Conservation (phyloP, 2,797 vertebrate species). For the Sebastes diploproa region DNA sequence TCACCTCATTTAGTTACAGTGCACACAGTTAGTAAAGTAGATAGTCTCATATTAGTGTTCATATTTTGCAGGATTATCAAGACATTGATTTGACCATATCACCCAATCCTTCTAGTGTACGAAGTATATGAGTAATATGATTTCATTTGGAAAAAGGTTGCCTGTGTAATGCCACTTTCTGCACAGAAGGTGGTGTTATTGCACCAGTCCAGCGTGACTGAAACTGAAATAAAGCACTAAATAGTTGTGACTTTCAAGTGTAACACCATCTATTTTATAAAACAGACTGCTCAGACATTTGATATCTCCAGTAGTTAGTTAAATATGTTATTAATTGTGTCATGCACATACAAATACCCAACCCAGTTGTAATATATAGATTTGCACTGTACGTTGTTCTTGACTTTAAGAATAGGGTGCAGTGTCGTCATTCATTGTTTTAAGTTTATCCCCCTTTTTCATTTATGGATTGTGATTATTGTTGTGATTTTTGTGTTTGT, state of each 20-base stretch:
- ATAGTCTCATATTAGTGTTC: neutral
- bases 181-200: conserved; percentile 47
- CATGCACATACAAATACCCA: neutral
- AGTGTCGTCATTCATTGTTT: too few relatives aligned
- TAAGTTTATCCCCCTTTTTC: too few relatives aligned
- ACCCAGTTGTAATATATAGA: neutral
- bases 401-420: too few relatives aligned
- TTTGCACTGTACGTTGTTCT: too few relatives aligned
- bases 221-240: neutral
- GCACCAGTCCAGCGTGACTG: neutral
- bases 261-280: neutral
- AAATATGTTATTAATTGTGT: neutral
- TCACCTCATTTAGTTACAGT: neutral
- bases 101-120: neutral
- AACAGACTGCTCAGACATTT: neutral
- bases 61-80: neutral
- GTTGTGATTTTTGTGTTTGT: too few relatives aligned
- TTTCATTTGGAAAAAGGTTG: neutral
- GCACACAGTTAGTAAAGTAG: neutral
- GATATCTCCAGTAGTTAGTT: neutral
- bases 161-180: neutral
- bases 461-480: too few relatives aligned
- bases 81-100: neutral
- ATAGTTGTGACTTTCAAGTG: neutral
- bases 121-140: neutral